Evolutionary conservation across 2,113 vertebrate genomes (phyloP), one percentile per base, ranked within the genome.

Genomic region (Syngnathus floridae): DNA sequence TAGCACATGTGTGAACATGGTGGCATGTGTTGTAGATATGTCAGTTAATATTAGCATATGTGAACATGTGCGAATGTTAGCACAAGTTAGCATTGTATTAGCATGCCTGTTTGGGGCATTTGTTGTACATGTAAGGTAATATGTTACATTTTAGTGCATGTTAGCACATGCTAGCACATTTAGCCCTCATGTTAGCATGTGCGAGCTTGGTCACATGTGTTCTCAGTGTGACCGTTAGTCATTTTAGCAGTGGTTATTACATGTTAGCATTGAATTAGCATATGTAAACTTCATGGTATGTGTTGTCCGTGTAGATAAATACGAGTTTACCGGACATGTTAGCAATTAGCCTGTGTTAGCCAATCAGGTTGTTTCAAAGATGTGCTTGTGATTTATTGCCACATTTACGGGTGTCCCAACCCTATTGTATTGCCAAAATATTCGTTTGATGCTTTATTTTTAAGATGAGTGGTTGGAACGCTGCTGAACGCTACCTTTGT

Each of bases 351-450:
- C 14, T 21, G 11, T 22, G n/a, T 43, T 14, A 43, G 21, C 40
- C 19, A 22, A 61, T 56, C 26, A 36, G 13, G 13, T 56, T 26
- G 16, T 35, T 56, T 56, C 26, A 56, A 56, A 56, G 54, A 35
- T 22, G 68, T 73, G 37, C 55, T 58, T 74, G 58, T 9, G 49
- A 66, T 37, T 64, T 63, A 8, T 35, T 65, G 57, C 36, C 12
- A 54, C 19, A 26, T 59, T 22, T 75, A 41, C 55, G 31, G 64
- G 63, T 65, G 59, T 65, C 43, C 43, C n/a, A 66, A 38, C 22
- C 61, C 37, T 65, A 9, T 35, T 64, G 46, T 75, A 76, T 77
- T 81, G 71, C 73, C 67, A 72, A 75, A 62, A 40, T 52, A 8
- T 57, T 43, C 1, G 38, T 69, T 71, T 51, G 19, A 65, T 67